Evolutionary conservation across 2,113 vertebrate genomes (phyloP).

Genomic region (Strix aluco): DNA sequence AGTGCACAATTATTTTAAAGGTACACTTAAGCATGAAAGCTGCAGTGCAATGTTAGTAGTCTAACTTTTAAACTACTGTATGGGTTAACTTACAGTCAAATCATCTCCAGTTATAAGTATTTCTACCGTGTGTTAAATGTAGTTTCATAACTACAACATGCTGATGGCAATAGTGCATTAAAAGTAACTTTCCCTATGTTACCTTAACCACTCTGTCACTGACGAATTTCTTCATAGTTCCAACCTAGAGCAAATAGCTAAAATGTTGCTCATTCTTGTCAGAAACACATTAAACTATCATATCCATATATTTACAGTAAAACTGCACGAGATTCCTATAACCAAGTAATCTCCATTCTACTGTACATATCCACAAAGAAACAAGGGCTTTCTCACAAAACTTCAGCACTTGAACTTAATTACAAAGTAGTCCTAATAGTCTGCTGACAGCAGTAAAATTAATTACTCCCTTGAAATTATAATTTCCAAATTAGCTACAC

Average conservation of each 20-base stretch:
- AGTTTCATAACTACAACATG: constrained; percentile 43
- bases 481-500: background rate
- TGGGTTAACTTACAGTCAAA: constrained; percentile 29
- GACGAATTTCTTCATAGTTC: constrained; percentile 61
- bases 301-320: background rate
- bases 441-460: background rate
- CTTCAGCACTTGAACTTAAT: background rate
- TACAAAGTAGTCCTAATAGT: background rate
- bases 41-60: constrained; percentile 47
- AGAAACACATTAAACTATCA: constrained; percentile 10
- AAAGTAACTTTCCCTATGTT: constrained; percentile 60
- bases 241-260: constrained; percentile 70
- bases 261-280: constrained; percentile 63
- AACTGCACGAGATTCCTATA: background rate
- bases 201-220: constrained; percentile 70
- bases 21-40: constrained; percentile 40
- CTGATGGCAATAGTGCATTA: constrained; percentile 36
- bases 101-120: constrained; percentile 3
- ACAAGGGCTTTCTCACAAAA: background rate
- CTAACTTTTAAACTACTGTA: constrained; percentile 18
- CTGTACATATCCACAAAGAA: background rate
- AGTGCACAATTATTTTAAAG: constrained; percentile 5
- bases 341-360: background rate
- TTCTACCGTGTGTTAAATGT: constrained; percentile 39
- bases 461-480: background rate